Conservation (phyloP, 2,888 invertebrate genomes). For the Sarcophaga subvicina region DNA sequence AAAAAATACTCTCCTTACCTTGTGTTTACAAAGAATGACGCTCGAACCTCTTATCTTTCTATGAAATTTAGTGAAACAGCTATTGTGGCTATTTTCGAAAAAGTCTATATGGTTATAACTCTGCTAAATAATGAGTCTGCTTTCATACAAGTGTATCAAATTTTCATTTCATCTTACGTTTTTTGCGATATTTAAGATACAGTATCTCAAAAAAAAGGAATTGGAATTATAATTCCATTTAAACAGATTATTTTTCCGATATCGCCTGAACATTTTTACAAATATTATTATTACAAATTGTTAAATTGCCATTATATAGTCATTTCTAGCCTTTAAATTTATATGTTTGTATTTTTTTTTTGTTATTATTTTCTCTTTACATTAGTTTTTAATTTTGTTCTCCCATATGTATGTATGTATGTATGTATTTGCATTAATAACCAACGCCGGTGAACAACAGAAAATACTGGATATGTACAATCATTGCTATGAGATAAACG, state of each 20-base stretch:
- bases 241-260: too few species aligned
- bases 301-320: too few species aligned
- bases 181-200: too few species aligned
- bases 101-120: background rate
- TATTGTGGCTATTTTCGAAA: slow-evolving; percentile 11
- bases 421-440: slow-evolving; percentile 56
- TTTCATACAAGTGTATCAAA: too few species aligned
- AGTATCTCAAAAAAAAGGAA: too few species aligned
- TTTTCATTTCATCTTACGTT: background rate
- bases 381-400: slow-evolving; percentile 7
- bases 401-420: slow-evolving; percentile 27
- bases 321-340: too few species aligned
- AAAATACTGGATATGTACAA: slow-evolving; percentile 27
- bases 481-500: slow-evolving; percentile 57
- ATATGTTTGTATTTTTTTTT: background rate
- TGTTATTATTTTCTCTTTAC: slow-evolving; percentile 1
- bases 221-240: too few species aligned
- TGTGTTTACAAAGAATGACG: slow-evolving; percentile 3
- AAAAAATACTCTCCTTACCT: background rate
- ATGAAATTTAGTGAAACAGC: slow-evolving; percentile 6
- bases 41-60: slow-evolving; percentile 42
- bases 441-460: slow-evolving; percentile 56
- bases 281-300: too few species aligned
- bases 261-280: too few species aligned
- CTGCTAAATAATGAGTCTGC: too few species aligned